These are phyloP conservation scores for Leucopsar rothschildi DNA, from an alignment of 2,113 vertebrate species.

Conservation along the genomic window DNA sequence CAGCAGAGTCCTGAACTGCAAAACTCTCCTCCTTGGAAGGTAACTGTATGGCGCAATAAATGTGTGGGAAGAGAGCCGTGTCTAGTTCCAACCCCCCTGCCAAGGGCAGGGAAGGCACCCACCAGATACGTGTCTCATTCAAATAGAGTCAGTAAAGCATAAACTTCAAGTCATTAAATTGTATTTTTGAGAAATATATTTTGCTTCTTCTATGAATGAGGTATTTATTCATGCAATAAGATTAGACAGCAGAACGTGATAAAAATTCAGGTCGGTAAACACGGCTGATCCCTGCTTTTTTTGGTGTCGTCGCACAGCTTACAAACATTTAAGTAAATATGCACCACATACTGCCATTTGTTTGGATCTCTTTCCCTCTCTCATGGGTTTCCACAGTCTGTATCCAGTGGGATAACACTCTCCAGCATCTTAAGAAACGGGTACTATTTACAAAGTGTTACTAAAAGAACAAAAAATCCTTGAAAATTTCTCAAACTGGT, in stretches of 20 bases:
- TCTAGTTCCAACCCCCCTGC: background rate
- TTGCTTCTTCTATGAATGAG: background rate
- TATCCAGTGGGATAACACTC: background rate
- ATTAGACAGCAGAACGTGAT: background rate
- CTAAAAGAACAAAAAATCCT: background rate
- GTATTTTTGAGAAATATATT: background rate
- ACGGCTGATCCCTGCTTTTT: too few species aligned
- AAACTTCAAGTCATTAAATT: background rate
- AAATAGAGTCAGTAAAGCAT: accelerated
- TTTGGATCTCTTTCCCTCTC: background rate
- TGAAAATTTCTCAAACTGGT: background rate
- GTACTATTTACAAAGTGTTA: background rate
- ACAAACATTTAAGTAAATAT: background rate
- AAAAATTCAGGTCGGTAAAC: background rate
- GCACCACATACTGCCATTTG: accelerated
- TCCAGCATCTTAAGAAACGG: background rate
- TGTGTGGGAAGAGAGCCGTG: background rate
- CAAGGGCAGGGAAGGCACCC: background rate
- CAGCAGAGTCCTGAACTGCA: background rate
- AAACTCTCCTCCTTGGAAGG: background rate
- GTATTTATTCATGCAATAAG: background rate
- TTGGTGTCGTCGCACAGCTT: background rate
- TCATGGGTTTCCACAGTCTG: background rate
- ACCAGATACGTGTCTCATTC: accelerated
- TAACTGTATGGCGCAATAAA: accelerated